A percentile compares a stretch with the other conserved stretches of the same genome.
Conservation (phyloP, 2,888 invertebrate species). For the Hypercompe scribonia region DNA sequence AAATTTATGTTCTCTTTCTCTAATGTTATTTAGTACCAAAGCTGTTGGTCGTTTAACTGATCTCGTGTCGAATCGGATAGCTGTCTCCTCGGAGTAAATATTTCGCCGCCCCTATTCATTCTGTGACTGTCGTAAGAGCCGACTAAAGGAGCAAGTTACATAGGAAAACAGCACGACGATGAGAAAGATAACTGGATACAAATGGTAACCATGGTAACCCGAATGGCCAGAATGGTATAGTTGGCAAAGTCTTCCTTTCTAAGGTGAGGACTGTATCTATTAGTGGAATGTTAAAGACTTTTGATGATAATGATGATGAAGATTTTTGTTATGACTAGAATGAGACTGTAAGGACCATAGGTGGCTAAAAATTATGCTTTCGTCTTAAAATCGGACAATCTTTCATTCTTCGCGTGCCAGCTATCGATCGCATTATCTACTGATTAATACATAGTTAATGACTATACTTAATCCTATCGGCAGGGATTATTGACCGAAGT, state of each 20-base stretch:
- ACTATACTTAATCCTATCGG: not conserved
- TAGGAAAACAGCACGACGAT: not conserved
- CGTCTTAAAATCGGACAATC: not conserved
- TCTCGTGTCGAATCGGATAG: too few species aligned
- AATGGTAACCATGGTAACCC: too few species aligned
- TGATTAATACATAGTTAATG: not conserved
- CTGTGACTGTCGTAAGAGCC: not conserved
- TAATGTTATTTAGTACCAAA: not conserved
- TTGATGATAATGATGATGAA: too few species aligned
- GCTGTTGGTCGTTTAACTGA: too few species aligned
- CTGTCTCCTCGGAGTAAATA: too few species aligned
- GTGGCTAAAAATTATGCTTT: too few species aligned
- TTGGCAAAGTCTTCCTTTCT: too few species aligned
- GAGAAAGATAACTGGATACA: not conserved
- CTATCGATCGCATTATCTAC: not conserved
- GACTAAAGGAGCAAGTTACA: too few species aligned
- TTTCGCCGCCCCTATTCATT: not conserved
- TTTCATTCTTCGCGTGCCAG: not conserved
- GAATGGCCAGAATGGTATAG: too few species aligned
- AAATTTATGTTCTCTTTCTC: not conserved
- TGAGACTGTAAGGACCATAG: too few species aligned
- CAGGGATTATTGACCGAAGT: not conserved
- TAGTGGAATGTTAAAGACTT: too few species aligned
- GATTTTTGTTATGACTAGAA: not conserved
- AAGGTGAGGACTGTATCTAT: too few species aligned